Evolutionary conservation across 2,113 vertebrate species (phyloP), one percentile per base, ranked within the genome.

Genomic region (Thalassoma bifasciatum): DNA sequence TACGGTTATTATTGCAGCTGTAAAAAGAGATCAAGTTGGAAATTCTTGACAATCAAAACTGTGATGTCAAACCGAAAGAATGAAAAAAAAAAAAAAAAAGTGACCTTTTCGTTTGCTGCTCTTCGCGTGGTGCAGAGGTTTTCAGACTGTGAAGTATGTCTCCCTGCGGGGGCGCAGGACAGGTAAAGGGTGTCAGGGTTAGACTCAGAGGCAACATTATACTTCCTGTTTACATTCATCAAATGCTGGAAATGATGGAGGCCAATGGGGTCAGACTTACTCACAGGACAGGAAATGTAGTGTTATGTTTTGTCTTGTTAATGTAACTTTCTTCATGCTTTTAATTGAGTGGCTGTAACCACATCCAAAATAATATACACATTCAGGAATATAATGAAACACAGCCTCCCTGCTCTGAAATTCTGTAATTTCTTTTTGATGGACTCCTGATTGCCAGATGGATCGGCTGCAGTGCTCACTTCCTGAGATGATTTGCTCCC

Each of bases 401-500:
- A 51, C 51, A 30, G 30, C 26, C 21, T 16, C 17, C 50, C 34
- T 42, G 23, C 12, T 30, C 8, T 11, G n/a, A 40, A 60, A 42
- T 50, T 38, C 3, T 16, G 10, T 26, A 22, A 38, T 36, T 38
- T 0, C 13, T 60, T 30, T 22, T 71, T 61, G 1, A 59, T 44
- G 36, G 10, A 60, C 12, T 26, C 50, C 2, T 59, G 40, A 37
- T 58, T 50, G 46, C 69, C 69, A 54, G 49, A n/a, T 53, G 37
- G 37, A 54, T 11, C 21, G 38, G 23, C 68, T 21, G 8, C 46
- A 52, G 13, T 30, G 23, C 11, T 30, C 34, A 51, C 36, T 53
- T 72, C 59, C 59, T 72, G 58, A 1, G 10, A 36, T 61, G 23
- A 58, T 19, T 19, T 17, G 5, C 10, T 21, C 38, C 24, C 49